A percentile compares a stretch with the other conserved stretches of the same genome.
Conservation (phyloP, 1,140 invertebrate species). For the Drosophila ogumai region DNA sequence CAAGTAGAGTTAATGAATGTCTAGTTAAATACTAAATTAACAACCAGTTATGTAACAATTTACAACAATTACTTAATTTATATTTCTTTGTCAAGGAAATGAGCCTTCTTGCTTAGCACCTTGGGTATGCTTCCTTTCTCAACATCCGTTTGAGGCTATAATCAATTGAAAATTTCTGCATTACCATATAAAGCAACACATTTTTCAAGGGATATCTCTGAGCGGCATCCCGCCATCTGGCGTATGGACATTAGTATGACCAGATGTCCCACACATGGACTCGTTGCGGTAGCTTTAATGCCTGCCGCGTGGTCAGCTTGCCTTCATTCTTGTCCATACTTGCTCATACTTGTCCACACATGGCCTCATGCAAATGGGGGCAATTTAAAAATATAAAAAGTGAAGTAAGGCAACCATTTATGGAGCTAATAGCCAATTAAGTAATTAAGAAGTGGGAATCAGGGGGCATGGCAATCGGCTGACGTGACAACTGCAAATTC, state of each 20-base stretch:
- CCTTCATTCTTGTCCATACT: conserved; percentile 6
- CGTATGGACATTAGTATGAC: neutral
- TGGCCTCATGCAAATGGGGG: conserved; percentile 32
- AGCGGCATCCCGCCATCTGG: conserved; percentile 1
- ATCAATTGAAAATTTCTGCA: neutral
- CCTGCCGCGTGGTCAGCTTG: conserved; percentile 33
- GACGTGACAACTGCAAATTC: conserved; percentile 75
- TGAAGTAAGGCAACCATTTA: conserved; percentile 32
- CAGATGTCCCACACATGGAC: conserved; percentile 21
- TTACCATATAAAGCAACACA: neutral
- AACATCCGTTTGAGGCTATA: neutral
- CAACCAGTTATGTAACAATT: no score
- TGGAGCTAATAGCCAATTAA: conserved; percentile 76
- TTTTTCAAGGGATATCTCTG: neutral
- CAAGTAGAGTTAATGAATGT: no score
- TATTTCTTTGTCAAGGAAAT: no score
- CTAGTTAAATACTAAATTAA: neutral
- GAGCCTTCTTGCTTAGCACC: neutral
- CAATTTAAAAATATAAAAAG: conserved; percentile 21
- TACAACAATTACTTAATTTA: no score
- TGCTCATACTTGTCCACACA: neutral
- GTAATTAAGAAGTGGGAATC: conserved; percentile 55
- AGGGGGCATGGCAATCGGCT: neutral
- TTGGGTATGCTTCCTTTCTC: neutral
- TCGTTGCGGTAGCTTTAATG: conserved; percentile 36